Percentiles rank a stretch among this genome's conserved stretches.
phyloP scores from a whole-genome alignment of 2,888 invertebrate species.

The Crepidodera aurea region DNA sequence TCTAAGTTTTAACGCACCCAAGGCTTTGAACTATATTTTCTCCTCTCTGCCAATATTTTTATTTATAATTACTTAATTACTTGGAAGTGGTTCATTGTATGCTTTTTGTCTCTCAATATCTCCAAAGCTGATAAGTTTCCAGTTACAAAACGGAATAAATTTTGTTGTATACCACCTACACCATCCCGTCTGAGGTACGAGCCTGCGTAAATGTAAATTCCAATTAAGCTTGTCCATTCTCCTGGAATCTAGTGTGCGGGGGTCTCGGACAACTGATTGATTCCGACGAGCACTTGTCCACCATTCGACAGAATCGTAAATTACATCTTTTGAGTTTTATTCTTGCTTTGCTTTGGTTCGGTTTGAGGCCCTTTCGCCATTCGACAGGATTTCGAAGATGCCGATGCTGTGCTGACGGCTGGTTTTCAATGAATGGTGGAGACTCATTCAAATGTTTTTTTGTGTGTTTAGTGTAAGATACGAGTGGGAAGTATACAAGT shows the following conservation, averaged over 20 bases:
- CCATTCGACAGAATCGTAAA: conserved; percentile 53
- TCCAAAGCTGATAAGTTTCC: too few species aligned
- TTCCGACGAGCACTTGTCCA: conserved; percentile 59
- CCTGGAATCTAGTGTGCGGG: conserved; percentile 55
- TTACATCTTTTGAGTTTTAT: conserved; percentile 45
- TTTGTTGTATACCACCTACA: not conserved
- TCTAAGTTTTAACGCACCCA: too few species aligned
- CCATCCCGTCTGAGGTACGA: conserved; percentile 48
- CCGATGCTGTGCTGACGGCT: conserved; percentile 5
- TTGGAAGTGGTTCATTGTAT: too few species aligned
- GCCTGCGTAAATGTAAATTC: conserved; percentile 59
- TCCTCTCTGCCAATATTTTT: too few species aligned
- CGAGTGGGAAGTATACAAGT: too few species aligned
- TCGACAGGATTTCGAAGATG: conserved; percentile 22
- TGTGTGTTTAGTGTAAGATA: too few species aligned
- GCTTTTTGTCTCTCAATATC: too few species aligned
- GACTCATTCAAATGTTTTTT: conserved; percentile 21
- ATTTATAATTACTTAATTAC: too few species aligned
- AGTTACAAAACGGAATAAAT: too few species aligned
- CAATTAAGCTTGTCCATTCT: conserved; percentile 60
- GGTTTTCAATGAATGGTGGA: conserved; percentile 33
- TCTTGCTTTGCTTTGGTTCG: conserved; percentile 25
- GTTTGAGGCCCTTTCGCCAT: conserved; percentile 20
- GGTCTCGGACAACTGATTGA: conserved; percentile 61
- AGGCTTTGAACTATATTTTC: too few species aligned